Evolutionary conservation across 2,888 invertebrate genomes (phyloP).

Genomic region (Volucella inanis): DNA sequence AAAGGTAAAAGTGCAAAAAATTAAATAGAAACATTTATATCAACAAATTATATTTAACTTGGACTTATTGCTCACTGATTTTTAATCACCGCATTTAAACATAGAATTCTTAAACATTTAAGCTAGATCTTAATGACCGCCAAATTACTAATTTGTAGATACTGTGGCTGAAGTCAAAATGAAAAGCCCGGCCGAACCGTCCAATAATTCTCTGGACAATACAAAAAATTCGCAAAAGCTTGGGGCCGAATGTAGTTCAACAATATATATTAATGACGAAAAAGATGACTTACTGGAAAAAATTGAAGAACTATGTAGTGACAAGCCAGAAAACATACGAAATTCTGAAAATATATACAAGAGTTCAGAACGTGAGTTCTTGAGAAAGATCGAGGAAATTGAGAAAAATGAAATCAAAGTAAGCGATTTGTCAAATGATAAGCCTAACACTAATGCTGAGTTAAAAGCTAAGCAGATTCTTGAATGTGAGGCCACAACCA

Average conservation of each 20-base stretch:
- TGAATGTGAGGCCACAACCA: slow-evolving; percentile 42
- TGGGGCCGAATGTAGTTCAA: slow-evolving; percentile 60
- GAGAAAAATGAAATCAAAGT: slow-evolving; percentile 27
- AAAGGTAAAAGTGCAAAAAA: slow-evolving; percentile 49
- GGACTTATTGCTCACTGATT: not conserved
- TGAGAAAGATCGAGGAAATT: slow-evolving; percentile 74
- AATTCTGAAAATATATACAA: slow-evolving; percentile 63
- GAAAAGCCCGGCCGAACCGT: slow-evolving; percentile 32
- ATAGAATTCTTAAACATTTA: not conserved
- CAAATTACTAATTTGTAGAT: slow-evolving; percentile 61
- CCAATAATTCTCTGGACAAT: slow-evolving; percentile 19
- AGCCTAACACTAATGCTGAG: slow-evolving; percentile 10
- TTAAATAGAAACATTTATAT: not conserved
- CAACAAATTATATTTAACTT: not conserved
- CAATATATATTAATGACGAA: slow-evolving; percentile 28
- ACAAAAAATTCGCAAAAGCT: slow-evolving; percentile 30
- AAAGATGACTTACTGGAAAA: slow-evolving; percentile 72
- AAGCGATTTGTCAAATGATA: not conserved
- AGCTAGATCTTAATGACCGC: slow-evolving; percentile 61
- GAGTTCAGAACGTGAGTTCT: slow-evolving; percentile 72
- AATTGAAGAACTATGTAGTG: slow-evolving; percentile 74
- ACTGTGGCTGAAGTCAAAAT: slow-evolving; percentile 52
- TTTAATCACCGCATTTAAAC: not conserved
- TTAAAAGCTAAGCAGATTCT: slow-evolving; percentile 42
- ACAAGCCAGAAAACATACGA: slow-evolving; percentile 33